Conservation (phyloP, 2,888 invertebrate species). For the Chirona hameri region DNA sequence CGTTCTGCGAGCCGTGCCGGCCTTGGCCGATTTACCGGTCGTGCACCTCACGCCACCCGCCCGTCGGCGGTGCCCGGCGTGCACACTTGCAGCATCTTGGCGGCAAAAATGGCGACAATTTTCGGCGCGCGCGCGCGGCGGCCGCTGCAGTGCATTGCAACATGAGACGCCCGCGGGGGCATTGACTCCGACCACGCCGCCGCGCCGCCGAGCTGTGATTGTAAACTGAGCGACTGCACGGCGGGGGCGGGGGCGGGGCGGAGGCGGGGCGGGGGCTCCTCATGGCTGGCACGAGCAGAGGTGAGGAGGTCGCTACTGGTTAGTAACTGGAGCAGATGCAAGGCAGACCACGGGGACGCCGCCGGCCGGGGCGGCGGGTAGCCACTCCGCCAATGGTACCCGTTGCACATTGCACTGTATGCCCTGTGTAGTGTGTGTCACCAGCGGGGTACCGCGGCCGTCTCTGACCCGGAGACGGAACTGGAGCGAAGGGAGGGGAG, state of each 20-base stretch:
- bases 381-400: too few species aligned
- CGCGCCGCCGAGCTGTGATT: neutral
- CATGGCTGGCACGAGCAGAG: neutral
- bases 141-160: neutral
- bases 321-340: neutral
- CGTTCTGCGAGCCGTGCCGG: neutral
- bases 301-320: neutral
- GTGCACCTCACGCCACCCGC: neutral
- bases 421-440: too few species aligned
- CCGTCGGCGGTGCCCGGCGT: neutral
- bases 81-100: conserved; percentile 1
- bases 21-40: neutral
- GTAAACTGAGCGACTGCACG: too few species aligned
- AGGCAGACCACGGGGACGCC: neutral
- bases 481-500: too few species aligned
- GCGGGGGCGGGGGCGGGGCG: too few species aligned
- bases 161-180: neutral
- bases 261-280: too few species aligned
- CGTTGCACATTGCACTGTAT: too few species aligned
- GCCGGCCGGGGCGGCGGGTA: too few species aligned
- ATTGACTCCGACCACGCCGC: neutral
- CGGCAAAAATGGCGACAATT: neutral
- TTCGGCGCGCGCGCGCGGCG: neutral
- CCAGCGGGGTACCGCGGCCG: too few species aligned
- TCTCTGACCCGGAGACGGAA: too few species aligned